Evolutionary conservation across 1,140 invertebrate species (phyloP).

Genomic region (Drosophila ficusphila): DNA sequence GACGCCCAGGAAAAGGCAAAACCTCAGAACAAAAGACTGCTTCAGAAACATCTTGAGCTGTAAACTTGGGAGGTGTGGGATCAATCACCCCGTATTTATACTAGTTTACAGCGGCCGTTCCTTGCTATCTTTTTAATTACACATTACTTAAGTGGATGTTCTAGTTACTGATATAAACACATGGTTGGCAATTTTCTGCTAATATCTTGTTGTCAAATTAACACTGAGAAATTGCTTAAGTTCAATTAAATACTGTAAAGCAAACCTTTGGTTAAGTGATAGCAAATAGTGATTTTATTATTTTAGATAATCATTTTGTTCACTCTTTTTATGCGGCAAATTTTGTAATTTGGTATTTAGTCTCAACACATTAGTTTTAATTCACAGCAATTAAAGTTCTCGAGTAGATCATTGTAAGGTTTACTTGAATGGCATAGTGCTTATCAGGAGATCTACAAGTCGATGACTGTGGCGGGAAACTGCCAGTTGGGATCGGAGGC

Average conservation of each 20-base stretch:
- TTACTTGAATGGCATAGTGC: background rate
- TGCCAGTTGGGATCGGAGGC: conserved; percentile 1
- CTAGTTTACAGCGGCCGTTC: background rate
- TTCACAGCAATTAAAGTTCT: background rate
- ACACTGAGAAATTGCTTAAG: too few species aligned
- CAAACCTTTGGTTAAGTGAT: too few species aligned
- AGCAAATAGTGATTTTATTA: too few species aligned
- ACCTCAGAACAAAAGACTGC: background rate
- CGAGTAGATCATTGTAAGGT: too few species aligned
- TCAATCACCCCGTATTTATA: conserved; percentile 10
- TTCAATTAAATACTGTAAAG: too few species aligned
- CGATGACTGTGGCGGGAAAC: background rate
- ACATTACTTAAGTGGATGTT: background rate
- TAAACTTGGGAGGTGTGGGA: background rate
- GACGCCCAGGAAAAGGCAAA: conserved; percentile 3
- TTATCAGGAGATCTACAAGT: background rate
- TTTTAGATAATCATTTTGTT: too few species aligned
- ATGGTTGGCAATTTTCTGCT: background rate
- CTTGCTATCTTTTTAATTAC: conserved; percentile 32
- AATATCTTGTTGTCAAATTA: too few species aligned
- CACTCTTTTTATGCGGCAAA: too few species aligned
- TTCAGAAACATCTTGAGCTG: conserved; percentile 8
- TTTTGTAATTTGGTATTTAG: too few species aligned
- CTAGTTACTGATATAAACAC: background rate
- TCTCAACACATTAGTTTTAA: background rate